These are phyloP conservation scores for Grammomys surdaster DNA, from an alignment of 2,113 vertebrate species.

Conservation along the genomic window DNA sequence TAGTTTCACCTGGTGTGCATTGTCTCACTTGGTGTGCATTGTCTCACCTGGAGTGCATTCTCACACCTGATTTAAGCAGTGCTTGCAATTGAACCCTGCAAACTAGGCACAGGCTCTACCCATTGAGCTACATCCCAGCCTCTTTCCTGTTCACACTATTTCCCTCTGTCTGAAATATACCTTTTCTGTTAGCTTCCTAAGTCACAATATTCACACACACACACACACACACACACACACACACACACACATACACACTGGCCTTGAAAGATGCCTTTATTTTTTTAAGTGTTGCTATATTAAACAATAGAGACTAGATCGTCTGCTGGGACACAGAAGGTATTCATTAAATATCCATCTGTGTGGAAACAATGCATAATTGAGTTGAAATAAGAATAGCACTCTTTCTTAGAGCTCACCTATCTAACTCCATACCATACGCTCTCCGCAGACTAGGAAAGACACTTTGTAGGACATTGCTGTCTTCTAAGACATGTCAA, in stretches of 20 bases:
- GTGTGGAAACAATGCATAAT: neutral
- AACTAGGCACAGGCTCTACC: neutral
- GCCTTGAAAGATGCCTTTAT: neutral
- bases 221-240: neutral
- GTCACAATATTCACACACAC: neutral
- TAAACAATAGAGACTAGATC: neutral
- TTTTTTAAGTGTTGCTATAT: neutral
- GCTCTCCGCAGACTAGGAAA: neutral
- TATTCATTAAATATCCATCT: neutral
- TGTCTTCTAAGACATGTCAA: neutral
- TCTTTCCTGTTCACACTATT: constrained; percentile 48
- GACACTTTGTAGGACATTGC: neutral
- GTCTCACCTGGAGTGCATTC: too few species aligned
- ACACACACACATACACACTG: neutral
- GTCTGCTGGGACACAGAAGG: neutral
- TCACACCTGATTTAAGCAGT: too few species aligned
- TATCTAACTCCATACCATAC: neutral
- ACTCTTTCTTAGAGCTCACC: neutral
- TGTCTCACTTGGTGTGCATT: too few species aligned
- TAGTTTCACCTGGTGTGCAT: too few species aligned
- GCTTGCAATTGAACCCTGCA: neutral
- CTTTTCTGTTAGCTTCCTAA: constrained; percentile 66
- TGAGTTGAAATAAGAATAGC: neutral
- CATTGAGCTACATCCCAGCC: too few species aligned
- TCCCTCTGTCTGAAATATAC: constrained; percentile 24